Base-by-base conservation (phyloP, 2,113 vertebrate species). In the Takifugu bimaculatus region DNA sequence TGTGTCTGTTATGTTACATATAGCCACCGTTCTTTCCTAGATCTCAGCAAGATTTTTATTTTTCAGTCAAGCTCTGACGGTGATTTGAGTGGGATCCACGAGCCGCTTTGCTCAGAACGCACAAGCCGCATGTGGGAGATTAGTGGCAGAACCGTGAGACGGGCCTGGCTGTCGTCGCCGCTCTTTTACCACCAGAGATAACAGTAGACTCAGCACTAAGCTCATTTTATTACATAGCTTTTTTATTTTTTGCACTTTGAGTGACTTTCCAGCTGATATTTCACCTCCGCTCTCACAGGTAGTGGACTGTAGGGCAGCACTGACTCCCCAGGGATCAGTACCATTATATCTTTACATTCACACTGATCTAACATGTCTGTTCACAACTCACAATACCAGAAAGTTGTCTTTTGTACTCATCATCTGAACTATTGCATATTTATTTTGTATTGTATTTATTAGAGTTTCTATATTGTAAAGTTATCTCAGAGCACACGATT, bases 211-310 rank as follows among this genome's bases (percentile, higher is more conserved):
- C 79, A 68, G 73, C 83, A 88, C 64, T 89, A 90, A 85, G 84
- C 86, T 93, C 92, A 92, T 90, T 93, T 88, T 91, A 87, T 88
- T 92, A 86, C 82, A 75, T 82, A 81, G 75, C 59, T 50, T 58
- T 70, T 81, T 63, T 64, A 54, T 84, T 83, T 85, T 85, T 88
- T 61, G n/a, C 6, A 15, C 3, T 45, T 45, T 86, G 62, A 81
- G 72, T 80, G 65, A 58, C 65, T 77, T 74, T 79, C 35, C 74
- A 60, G 29, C 42, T 74, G 54, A 79, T 50, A 57, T 72, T 54
- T 71, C 73, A 69, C 68, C n/a, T 32, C 10, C 68, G 42, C 50
- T 50, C 52, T 60, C 59, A 67, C 64, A 57, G 65, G 54, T 52
- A 69, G 80, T 56, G 49, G 27, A 15, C 12, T 53, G 29, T 28